A percentile compares a stretch with the other conserved stretches of the same genome.
These are phyloP conservation scores for Corythornis madagascariensis DNA, from an alignment of 2,113 vertebrate species.

Conservation along the genomic window DNA sequence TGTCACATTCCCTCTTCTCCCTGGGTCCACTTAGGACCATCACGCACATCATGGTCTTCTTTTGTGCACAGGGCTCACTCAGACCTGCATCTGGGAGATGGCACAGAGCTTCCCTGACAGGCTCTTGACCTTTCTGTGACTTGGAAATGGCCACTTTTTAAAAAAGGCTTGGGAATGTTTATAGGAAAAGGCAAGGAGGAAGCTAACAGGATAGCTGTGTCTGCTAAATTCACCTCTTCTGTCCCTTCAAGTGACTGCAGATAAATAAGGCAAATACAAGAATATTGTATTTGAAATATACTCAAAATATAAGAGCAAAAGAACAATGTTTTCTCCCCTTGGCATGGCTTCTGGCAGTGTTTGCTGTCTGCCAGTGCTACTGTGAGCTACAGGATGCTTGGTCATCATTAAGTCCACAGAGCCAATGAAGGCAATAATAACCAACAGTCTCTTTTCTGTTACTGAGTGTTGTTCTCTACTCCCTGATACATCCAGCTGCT, in stretches of 20 bases:
- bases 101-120: accelerated
- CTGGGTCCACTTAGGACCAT: neutral
- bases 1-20: neutral
- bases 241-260: neutral
- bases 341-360: neutral
- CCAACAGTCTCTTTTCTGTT: neutral
- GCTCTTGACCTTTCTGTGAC: neutral
- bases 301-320: slow-evolving; percentile 20
- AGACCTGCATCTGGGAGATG: neutral
- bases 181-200: neutral
- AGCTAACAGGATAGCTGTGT: neutral
- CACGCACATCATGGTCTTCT: neutral
- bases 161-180: neutral
- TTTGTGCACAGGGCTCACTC: neutral
- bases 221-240: neutral
- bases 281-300: neutral
- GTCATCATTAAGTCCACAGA: neutral
- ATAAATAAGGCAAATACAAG: slow-evolving; percentile 24
- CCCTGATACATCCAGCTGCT: neutral
- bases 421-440: neutral
- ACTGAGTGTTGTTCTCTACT: neutral
- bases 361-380: neutral
- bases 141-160: neutral
- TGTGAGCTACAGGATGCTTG: neutral
- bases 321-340: neutral